A percentile compares a stretch with the other conserved stretches of the same genome.
These are phyloP conservation scores for Ochropacha duplaris DNA, from an alignment of 2,888 invertebrate genomes.

Conservation along the genomic window DNA sequence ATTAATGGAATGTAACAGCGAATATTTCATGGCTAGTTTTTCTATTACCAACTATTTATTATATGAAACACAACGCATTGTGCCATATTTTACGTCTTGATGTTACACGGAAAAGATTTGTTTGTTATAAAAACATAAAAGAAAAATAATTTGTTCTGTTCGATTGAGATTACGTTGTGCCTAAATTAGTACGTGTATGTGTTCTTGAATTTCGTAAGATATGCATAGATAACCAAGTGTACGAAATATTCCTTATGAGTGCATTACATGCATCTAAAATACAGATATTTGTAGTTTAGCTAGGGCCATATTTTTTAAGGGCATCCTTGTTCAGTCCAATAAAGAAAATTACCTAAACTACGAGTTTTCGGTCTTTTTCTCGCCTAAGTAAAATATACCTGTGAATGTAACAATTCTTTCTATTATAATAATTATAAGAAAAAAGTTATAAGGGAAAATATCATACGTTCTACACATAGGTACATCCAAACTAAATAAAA, in stretches of 20 bases:
- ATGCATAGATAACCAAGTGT: background rate
- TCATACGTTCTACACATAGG: too few species aligned
- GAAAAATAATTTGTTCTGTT: background rate
- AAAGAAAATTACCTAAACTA: background rate
- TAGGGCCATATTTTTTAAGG: too few species aligned
- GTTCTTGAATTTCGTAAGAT: background rate
- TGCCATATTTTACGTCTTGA: background rate
- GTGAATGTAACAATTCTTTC: too few species aligned
- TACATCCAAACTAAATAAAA: too few species aligned
- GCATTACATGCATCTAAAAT: too few species aligned
- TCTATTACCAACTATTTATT: background rate
- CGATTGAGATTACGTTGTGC: background rate
- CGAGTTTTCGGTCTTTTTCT: background rate
- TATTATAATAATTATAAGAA: too few species aligned
- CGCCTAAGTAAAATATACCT: background rate
- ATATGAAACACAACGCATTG: background rate
- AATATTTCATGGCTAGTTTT: background rate
- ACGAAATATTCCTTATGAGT: too few species aligned
- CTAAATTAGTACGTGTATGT: background rate
- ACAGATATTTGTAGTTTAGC: too few species aligned
- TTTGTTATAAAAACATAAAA: background rate
- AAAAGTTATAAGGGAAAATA: too few species aligned
- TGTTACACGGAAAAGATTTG: background rate
- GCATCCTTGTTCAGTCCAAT: too few species aligned
- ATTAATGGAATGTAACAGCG: constrained; percentile 3